Evolutionary conservation across 2,888 invertebrate species (phyloP).

Genomic region (Brachyptera risi): DNA sequence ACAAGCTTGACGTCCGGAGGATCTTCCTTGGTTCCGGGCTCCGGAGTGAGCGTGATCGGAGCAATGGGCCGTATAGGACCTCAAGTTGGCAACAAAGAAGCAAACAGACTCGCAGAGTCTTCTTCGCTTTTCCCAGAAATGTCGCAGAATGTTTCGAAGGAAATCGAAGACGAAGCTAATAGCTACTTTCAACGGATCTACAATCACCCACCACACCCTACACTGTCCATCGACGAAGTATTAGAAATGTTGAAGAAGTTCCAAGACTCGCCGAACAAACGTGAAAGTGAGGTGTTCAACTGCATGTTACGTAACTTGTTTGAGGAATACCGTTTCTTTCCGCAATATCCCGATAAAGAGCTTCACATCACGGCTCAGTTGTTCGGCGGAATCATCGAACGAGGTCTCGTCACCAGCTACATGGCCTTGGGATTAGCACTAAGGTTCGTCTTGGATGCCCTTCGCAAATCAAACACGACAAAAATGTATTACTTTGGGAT

Average conservation of each 20-base stretch:
- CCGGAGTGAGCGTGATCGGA: slow-evolving; percentile 52
- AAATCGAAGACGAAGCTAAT: slow-evolving; percentile 98
- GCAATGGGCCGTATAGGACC: slow-evolving; percentile 58
- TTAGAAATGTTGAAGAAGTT: slow-evolving; percentile 93
- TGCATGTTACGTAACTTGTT: slow-evolving; percentile 97
- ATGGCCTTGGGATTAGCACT: slow-evolving; percentile 83
- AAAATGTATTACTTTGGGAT: slow-evolving; percentile 98
- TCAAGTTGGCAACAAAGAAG: slow-evolving; percentile 25
- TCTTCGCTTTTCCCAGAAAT: slow-evolving; percentile 72
- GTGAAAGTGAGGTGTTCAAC: slow-evolving; percentile 84
- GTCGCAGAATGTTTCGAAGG: slow-evolving; percentile 80
- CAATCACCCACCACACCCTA: slow-evolving; percentile 94
- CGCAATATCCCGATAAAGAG: slow-evolving; percentile 98
- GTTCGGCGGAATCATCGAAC: slow-evolving; percentile 96
- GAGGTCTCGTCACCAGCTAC: slow-evolving; percentile 77
- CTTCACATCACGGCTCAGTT: slow-evolving; percentile 94
- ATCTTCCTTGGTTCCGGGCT: slow-evolving; percentile 36
- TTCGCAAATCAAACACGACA: slow-evolving; percentile 86
- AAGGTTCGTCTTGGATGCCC: slow-evolving; percentile 88
- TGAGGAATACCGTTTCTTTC: slow-evolving; percentile 98
- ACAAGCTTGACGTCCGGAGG: slow-evolving; percentile 31
- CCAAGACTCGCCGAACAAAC: slow-evolving; percentile 82
- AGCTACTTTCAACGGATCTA: slow-evolving; percentile 98
- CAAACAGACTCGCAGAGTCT: slow-evolving; percentile 33
- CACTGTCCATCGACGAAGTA: slow-evolving; percentile 91